Evolutionary conservation across 92 coral and sea anemone species (phyloP).

Genomic region (Zoanthus solanderi): DNA sequence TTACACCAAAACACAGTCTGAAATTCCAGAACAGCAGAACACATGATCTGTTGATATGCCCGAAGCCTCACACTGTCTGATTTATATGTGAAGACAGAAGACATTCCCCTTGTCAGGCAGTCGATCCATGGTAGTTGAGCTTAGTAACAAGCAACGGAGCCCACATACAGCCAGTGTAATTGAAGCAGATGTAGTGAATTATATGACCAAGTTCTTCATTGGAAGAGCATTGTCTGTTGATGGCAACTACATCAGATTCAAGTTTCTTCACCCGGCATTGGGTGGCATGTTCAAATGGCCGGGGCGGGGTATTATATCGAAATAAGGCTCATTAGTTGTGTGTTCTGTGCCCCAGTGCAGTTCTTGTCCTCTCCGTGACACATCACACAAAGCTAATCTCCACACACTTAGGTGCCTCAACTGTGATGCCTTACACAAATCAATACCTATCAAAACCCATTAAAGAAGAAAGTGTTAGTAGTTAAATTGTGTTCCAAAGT

Average conservation of each 20-base stretch:
- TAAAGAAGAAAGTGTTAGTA: background rate
- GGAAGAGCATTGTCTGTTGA: slow-evolving; percentile 51
- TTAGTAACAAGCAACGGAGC: slow-evolving; percentile 37
- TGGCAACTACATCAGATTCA: background rate
- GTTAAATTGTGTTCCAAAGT: too few species aligned
- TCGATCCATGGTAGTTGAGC: slow-evolving; percentile 30
- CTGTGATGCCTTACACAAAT: too few species aligned
- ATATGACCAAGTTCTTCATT: slow-evolving; percentile 33
- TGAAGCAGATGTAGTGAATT: slow-evolving; percentile 45
- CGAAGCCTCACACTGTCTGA: slow-evolving; percentile 27
- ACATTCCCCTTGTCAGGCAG: slow-evolving; percentile 24
- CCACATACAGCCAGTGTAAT: slow-evolving; percentile 32
- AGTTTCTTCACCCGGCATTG: slow-evolving; percentile 31
- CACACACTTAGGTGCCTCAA: too few species aligned
- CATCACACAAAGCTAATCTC: slow-evolving; percentile 21
- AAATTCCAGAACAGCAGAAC: slow-evolving; percentile 46
- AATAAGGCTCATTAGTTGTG: slow-evolving; percentile 25
- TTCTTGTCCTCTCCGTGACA: slow-evolving; percentile 38
- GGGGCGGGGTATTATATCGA: slow-evolving; percentile 21
- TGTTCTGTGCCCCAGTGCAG: slow-evolving; percentile 53
- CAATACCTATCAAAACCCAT: background rate
- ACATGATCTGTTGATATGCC: slow-evolving; percentile 26
- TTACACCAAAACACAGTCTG: slow-evolving; percentile 34
- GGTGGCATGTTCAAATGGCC: slow-evolving; percentile 36
- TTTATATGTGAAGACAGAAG: slow-evolving; percentile 5